Percentiles rank a stretch among this genome's conserved stretches.
Conservation (phyloP, 2,888 invertebrate genomes). For the Electrophaes corylata region DNA sequence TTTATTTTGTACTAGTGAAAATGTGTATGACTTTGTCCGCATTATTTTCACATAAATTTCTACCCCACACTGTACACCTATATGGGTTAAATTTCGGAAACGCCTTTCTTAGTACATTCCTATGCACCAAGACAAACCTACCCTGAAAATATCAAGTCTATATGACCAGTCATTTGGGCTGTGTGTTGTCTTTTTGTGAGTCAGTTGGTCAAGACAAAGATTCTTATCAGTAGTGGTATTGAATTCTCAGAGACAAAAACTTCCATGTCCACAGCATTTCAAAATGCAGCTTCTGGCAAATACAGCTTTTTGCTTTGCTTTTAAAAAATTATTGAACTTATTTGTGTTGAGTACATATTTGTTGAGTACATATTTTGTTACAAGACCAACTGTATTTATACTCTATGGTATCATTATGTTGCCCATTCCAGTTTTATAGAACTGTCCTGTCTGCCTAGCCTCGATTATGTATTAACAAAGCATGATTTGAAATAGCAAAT, state of each 20-base stretch:
- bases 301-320: conserved; percentile 60
- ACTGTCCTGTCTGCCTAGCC: conserved; percentile 3
- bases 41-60: too few relatives aligned
- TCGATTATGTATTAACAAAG: not conserved
- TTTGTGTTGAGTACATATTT: not conserved
- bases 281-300: conserved; percentile 42
- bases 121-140: too few relatives aligned
- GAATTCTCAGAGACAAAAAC: not conserved
- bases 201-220: too few relatives aligned
- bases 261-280: conserved; percentile 5
- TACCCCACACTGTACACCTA: too few relatives aligned
- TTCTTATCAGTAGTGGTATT: too few relatives aligned
- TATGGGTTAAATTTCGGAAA: too few relatives aligned
- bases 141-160: too few relatives aligned
- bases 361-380: not conserved
- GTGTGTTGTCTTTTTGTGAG: too few relatives aligned
- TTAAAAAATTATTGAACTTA: conserved; percentile 21
- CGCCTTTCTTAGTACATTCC: too few relatives aligned
- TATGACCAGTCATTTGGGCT: too few relatives aligned
- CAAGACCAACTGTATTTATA: not conserved
- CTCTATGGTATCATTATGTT: not conserved
- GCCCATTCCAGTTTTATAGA: not conserved
- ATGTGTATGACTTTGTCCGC: too few relatives aligned
- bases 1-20: not conserved
- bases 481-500: conserved; percentile 20